These are phyloP conservation scores for Drosophila rufa DNA, from an alignment of 1,140 invertebrate genomes.

Conservation along the genomic window DNA sequence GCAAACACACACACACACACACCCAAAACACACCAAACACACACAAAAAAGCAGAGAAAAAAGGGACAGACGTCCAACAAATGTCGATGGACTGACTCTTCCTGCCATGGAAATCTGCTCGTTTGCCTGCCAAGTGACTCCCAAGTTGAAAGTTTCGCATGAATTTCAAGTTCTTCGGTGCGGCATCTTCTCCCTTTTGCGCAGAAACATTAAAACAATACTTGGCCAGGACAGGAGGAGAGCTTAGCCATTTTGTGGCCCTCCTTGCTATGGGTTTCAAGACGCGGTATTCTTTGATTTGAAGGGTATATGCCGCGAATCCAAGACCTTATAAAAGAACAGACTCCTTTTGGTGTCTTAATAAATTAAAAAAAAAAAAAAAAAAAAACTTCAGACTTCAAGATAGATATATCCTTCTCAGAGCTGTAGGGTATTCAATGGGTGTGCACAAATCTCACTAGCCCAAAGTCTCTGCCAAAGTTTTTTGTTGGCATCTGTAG, in stretches of 20 bases:
- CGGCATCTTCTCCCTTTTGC: conserved; percentile 7
- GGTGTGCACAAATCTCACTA: neutral
- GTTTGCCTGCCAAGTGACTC: conserved; percentile 26
- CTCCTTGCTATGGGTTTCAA: conserved; percentile 21
- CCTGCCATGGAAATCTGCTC: conserved; percentile 8
- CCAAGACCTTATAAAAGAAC: neutral
- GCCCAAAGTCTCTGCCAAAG: conserved; percentile 31
- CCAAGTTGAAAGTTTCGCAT: conserved; percentile 59
- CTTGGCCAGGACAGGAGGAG: conserved; percentile 9
- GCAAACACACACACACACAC: conserved; percentile 8
- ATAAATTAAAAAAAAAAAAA: neutral
- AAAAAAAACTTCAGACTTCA: neutral
- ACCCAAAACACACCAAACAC: conserved; percentile 23
- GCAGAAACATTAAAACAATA: conserved; percentile 53
- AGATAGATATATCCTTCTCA: neutral
- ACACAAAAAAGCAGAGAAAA: conserved; percentile 23
- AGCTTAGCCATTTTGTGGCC: conserved; percentile 44
- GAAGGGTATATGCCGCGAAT: neutral
- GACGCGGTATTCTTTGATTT: neutral
- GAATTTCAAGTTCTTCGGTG: conserved; percentile 58
- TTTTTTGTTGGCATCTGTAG: conserved; percentile 20
- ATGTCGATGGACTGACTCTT: conserved; percentile 39
- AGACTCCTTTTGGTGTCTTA: neutral
- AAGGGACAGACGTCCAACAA: conserved; percentile 23
- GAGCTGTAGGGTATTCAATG: neutral